Percentiles rank a stretch among this genome's conserved stretches.
These are phyloP conservation scores for Pollachius pollachius DNA, from an alignment of 2,113 vertebrate genomes.

Conservation along the genomic window DNA sequence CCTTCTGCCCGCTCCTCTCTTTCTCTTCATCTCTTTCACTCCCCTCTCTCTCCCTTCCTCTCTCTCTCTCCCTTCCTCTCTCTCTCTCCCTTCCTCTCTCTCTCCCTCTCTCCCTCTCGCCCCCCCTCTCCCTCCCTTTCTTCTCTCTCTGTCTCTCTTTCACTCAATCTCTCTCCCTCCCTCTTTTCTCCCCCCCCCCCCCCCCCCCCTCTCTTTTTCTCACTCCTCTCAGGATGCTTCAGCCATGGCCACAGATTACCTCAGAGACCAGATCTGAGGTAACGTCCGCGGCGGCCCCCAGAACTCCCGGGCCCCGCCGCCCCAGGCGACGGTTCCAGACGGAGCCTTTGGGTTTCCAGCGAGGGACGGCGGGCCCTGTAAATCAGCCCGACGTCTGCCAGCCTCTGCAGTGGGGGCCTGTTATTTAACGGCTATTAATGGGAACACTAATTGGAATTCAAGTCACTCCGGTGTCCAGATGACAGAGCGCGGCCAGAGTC, in stretches of 20 bases:
- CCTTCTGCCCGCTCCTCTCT: too few species aligned
- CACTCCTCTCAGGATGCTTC: slow-evolving; percentile 55
- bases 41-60: too few species aligned
- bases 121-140: too few species aligned
- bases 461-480: slow-evolving; percentile 48
- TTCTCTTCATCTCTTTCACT: too few species aligned
- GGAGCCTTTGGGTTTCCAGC: slow-evolving; percentile 32
- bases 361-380: slow-evolving; percentile 33
- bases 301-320: slow-evolving; percentile 58
- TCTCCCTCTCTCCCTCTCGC: neutral
- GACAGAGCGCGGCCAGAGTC: slow-evolving; percentile 5
- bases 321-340: slow-evolving; percentile 58
- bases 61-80: too few species aligned
- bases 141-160: neutral
- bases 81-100: too few species aligned
- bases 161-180: neutral
- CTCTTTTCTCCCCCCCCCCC: slow-evolving; percentile 1
- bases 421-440: slow-evolving; percentile 52
- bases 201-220: neutral
- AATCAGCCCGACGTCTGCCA: slow-evolving; percentile 52
- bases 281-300: slow-evolving; percentile 52
- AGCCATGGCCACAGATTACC: slow-evolving; percentile 58
- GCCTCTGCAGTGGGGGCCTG: slow-evolving; percentile 24
- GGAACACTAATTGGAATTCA: slow-evolving; percentile 55
- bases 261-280: slow-evolving; percentile 75